These are phyloP conservation scores for Crenichthys baileyi DNA, from an alignment of 2,797 vertebrate genomes.

Conservation along the genomic window DNA sequence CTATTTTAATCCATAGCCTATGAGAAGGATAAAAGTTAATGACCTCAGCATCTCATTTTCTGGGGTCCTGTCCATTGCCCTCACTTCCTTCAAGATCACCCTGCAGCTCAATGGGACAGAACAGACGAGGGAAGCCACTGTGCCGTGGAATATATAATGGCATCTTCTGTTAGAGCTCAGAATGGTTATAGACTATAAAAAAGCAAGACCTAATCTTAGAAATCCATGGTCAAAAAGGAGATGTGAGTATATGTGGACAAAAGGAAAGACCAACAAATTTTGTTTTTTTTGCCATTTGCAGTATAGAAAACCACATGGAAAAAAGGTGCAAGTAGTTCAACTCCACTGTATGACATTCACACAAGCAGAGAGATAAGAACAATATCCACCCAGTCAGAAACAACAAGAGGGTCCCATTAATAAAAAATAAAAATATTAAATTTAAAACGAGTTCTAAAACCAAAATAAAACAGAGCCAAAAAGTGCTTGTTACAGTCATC, in stretches of 20 bases:
- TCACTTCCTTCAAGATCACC: constrained; percentile 68
- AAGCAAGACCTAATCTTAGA: constrained; percentile 51
- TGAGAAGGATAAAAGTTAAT: constrained; percentile 80
- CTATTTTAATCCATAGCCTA: constrained; percentile 63
- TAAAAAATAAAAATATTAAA: no score
- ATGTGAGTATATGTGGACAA: constrained; percentile 43
- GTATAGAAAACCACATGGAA: no score
- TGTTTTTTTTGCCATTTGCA: neutral
- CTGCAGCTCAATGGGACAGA: constrained; percentile 70
- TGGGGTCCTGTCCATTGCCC: constrained; percentile 54
- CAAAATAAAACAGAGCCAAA: no score
- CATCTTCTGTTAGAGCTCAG: constrained; percentile 72
- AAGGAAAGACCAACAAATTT: constrained; percentile 17
- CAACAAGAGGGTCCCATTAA: no score
- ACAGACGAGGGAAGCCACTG: constrained; percentile 63
- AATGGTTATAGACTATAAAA: constrained; percentile 75
- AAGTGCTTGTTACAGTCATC: no score
- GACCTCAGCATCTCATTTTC: constrained; percentile 78
- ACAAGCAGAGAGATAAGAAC: no score
- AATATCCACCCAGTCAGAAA: no score
- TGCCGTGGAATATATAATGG: constrained; percentile 72
- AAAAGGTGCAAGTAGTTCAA: no score
- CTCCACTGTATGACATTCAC: no score
- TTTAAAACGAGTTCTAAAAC: no score
- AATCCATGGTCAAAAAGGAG: constrained; percentile 55